Evolutionary conservation across 1,140 invertebrate species (phyloP).

Genomic region (Calliopsis andreniformis): DNA sequence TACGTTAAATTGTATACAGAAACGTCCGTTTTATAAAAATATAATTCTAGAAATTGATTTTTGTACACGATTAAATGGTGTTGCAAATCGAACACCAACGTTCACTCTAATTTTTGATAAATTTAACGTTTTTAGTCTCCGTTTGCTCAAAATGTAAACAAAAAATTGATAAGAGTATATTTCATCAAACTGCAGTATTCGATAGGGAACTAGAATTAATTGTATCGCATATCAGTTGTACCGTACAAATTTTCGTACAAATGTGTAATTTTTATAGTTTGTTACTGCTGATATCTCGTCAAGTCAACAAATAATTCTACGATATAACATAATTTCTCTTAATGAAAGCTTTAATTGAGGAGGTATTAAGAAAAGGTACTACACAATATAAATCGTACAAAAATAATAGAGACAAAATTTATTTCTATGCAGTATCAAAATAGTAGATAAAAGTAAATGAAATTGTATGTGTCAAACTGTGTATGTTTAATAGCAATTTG

Average conservation of each 20-base stretch:
- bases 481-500: conserved; percentile 2
- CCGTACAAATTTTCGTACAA: conserved; percentile 22
- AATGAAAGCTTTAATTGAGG: conserved; percentile 6
- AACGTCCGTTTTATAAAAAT: neutral
- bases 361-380: neutral
- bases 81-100: neutral
- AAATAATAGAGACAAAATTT: no score
- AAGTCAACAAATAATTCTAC: conserved; percentile 2
- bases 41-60: neutral
- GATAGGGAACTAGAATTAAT: conserved; percentile 32
- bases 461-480: neutral
- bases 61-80: neutral
- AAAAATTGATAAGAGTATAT: neutral
- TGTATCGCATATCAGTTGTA: conserved; percentile 33
- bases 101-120: neutral
- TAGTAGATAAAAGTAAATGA: neutral
- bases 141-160: conserved; percentile 21
- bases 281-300: neutral
- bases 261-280: conserved; percentile 37
- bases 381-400: neutral
- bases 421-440: neutral
- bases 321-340: no score
- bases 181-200: conserved; percentile 33
- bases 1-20: neutral
- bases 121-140: conserved; percentile 1